phyloP scores from a whole-genome alignment of 1,140 invertebrate species.

The Drosophila varians region DNA sequence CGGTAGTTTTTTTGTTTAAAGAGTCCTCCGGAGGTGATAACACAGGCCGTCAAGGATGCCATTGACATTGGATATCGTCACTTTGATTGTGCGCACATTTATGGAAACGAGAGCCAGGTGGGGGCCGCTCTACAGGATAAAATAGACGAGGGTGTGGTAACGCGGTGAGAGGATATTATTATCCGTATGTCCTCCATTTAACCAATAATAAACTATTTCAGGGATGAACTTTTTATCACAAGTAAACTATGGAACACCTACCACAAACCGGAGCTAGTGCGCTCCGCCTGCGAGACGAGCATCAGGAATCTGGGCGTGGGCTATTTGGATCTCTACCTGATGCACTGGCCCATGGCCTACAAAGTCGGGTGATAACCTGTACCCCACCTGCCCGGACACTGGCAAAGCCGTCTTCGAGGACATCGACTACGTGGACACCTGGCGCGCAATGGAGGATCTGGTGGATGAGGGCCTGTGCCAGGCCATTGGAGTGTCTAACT shows the following conservation, averaged over 20 bases:
- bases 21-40: conserved; percentile 89
- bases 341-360: conserved; percentile 90
- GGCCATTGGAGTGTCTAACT: conserved; percentile 96
- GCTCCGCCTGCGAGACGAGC: conserved; percentile 83
- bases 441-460: conserved; percentile 93
- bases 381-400: conserved; percentile 84
- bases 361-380: conserved; percentile 81
- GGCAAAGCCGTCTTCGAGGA: conserved; percentile 85
- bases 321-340: conserved; percentile 91
- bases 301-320: conserved; percentile 87
- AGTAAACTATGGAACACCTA: conserved; percentile 84
- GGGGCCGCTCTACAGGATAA: conserved; percentile 87
- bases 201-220: conserved; percentile 29
- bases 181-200: conserved; percentile 73
- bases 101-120: conserved; percentile 90
- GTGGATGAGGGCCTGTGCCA: conserved; percentile 88
- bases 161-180: conserved; percentile 86
- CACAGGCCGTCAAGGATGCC: conserved; percentile 89
- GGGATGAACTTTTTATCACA: conserved; percentile 88
- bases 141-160: conserved; percentile 86
- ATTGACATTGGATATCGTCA: conserved; percentile 91
- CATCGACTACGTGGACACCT: conserved; percentile 94
- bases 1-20: conserved; percentile 71
- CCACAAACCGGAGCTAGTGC: conserved; percentile 73
- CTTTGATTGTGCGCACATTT: conserved; percentile 91